Evolutionary conservation across 2,113 vertebrate species (phyloP), one percentile per base, ranked within the genome.

Genomic region (Corythoichthys intestinalis): DNA sequence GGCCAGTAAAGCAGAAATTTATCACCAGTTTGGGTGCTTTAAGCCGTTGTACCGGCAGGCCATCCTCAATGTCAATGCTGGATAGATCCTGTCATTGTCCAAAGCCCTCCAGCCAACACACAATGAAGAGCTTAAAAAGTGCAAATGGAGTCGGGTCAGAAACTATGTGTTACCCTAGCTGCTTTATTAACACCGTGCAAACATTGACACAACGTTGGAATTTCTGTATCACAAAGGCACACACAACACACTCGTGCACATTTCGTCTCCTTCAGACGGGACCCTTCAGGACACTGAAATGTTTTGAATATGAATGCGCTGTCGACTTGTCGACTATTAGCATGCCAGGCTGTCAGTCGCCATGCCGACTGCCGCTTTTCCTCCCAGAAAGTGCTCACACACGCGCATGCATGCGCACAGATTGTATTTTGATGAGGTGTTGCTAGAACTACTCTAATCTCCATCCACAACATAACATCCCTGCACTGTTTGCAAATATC

Each of bases 401-500:
- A 35, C 28, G 6, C 48, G 28, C 47, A 38, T 48, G 50, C 44
- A 50, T 28, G 9, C 50, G 20, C 11, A 17, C 48, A 39, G 7
- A 66, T 7, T 1, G 20, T 15, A 66, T 28, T 57, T 39, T 63
- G 11, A 53, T n/a, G 56, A 64, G 41, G 54, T 60, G 38, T 64
- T 75, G 65, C 47, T 64, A 50, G 64, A 78, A 80, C 66, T 71
- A 75, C 20, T 72, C 28, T 67, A 70, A 76, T 75, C 71, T 75
- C 39, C 17, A 59, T 48, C 20, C 74, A 54, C 49, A 46, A 77
- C 48, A 46, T 9, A 50, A 53, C 56, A 69, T 69, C 66, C 61
- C 52, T n/a, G 20, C 2, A 38, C 67, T 69, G 3, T 73, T 65
- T 66, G 53, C 63, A 39, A 54, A 48, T 75, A 77, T 80, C 71